Evolutionary conservation across 1,140 invertebrate genomes (phyloP), one percentile per base, ranked within the genome.

Genomic region (Schlechtendalia chinensis): DNA sequence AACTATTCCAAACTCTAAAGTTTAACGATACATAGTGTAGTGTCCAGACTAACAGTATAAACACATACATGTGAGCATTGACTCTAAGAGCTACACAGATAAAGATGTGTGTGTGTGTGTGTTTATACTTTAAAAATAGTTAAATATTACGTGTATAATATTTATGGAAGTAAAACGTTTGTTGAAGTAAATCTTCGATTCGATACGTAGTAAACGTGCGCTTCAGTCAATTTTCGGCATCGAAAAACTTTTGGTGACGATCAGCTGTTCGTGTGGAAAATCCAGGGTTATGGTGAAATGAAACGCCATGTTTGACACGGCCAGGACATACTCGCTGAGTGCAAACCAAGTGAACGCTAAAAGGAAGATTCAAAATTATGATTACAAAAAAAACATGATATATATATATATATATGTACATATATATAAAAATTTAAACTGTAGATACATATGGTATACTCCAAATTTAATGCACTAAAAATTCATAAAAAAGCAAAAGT

Each of bases 301-400:
- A 87, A 95, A 97, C 56, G 91, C 91, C 93, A 97, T 96, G 85
- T 96, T 97, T 84, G 93, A 91, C 59, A 91, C 91, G 61, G 94
- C 94, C 84, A 97, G 92, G 82, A 96, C 89, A 86, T 96, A 97
- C 85, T 97, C 95, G 85, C 94, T 95, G 61, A 95, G 88, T 5
- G 95, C 94, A 87, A 97, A 97, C 92, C 93, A 94, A 85, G 94
- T 96, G 86, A 96, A 97, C 81, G 95, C 95, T 96, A 32, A 71
- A 71, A 81, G 17, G 0, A 32, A 39, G n/a, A n/a, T n/a, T n/a
- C n/a, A n/a, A n/a, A n/a, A n/a, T n/a, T n/a, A n/a, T n/a, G n/a
- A n/a, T n/a, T n/a, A n/a, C n/a, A n/a, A n/a, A n/a, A n/a, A n/a
- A n/a, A n/a, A n/a, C n/a, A n/a, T n/a, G n/a, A n/a, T n/a, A n/a